Percentiles rank a stretch among this genome's conserved stretches.
phyloP scores from a whole-genome alignment of 2,888 invertebrate genomes.

The Formica aserva region DNA sequence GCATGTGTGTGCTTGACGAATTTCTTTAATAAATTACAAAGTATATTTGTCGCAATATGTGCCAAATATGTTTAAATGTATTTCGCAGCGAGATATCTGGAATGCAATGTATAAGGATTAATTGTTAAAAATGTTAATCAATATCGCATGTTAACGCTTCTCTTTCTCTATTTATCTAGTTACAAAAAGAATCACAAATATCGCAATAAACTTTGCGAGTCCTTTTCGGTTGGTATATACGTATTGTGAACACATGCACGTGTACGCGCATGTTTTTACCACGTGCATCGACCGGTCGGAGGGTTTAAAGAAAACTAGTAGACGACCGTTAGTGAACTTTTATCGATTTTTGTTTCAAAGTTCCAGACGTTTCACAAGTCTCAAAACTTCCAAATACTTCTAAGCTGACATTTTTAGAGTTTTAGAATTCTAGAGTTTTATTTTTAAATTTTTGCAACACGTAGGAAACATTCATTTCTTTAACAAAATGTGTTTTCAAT shows the following conservation, averaged over 20 bases:
- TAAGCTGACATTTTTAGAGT: neutral
- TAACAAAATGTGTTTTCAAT: neutral
- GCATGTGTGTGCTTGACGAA: too few species aligned
- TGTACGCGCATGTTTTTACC: constrained; percentile 46
- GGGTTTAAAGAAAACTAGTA: constrained; percentile 67
- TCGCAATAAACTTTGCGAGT: neutral
- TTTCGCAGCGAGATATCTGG: neutral
- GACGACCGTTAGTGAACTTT: constrained; percentile 49
- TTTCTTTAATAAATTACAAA: neutral
- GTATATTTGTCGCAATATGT: neutral
- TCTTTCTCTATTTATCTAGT: neutral
- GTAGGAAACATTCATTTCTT: neutral
- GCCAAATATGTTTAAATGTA: neutral
- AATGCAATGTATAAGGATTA: neutral
- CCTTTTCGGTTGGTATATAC: neutral
- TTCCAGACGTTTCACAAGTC: constrained; percentile 23
- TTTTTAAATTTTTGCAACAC: neutral
- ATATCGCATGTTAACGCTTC: neutral
- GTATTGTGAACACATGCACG: constrained; percentile 59
- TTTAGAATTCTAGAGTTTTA: neutral
- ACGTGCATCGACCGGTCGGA: constrained; percentile 64
- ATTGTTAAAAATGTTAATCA: neutral
- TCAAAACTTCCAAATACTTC: constrained; percentile 28
- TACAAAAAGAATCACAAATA: neutral
- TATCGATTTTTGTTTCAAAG: constrained; percentile 71